phyloP scores from a whole-genome alignment of 92 coral and sea anemone species.

The Actinostola sp. region DNA sequence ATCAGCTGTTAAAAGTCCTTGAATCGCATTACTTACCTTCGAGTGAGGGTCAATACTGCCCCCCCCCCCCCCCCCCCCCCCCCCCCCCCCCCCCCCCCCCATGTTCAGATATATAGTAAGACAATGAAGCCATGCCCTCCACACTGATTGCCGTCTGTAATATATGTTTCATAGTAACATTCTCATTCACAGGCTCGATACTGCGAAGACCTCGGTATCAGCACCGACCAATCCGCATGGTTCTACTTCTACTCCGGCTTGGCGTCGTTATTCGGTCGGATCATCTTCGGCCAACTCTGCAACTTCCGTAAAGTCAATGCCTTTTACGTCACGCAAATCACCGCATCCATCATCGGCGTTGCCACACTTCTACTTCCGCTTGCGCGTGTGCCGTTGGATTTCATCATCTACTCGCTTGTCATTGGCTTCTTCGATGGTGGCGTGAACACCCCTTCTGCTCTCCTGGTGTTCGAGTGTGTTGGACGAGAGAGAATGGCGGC shows the following conservation, averaged over 20 bases:
- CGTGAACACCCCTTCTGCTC: slow-evolving; percentile 44
- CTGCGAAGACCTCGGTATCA: slow-evolving; percentile 64
- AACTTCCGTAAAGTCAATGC: slow-evolving; percentile 48
- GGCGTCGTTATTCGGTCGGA: slow-evolving; percentile 55
- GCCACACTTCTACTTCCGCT: slow-evolving; percentile 36
- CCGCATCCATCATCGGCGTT: slow-evolving; percentile 31
- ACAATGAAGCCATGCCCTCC: too few species aligned
- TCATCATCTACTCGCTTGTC: slow-evolving; percentile 30
- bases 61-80: too few species aligned
- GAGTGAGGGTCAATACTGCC: too few species aligned
- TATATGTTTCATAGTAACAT: too few species aligned
- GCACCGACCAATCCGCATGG: slow-evolving; percentile 47
- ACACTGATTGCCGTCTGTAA: too few species aligned
- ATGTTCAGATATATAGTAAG: too few species aligned
- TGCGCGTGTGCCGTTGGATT: slow-evolving; percentile 38
- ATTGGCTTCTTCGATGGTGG: slow-evolving; percentile 48
- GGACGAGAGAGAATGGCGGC: slow-evolving; percentile 51
- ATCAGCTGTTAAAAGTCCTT: too few species aligned
- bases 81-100: too few species aligned
- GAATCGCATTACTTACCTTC: not conserved
- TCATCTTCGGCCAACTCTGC: slow-evolving; percentile 58
- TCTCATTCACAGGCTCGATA: slow-evolving; percentile 50
- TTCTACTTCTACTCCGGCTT: slow-evolving; percentile 54
- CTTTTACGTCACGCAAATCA: slow-evolving; percentile 39
- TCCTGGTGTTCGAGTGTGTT: slow-evolving; percentile 45